These are phyloP conservation scores for Triops cancriformis DNA, from an alignment of 1,140 invertebrate genomes.

Conservation along the genomic window DNA sequence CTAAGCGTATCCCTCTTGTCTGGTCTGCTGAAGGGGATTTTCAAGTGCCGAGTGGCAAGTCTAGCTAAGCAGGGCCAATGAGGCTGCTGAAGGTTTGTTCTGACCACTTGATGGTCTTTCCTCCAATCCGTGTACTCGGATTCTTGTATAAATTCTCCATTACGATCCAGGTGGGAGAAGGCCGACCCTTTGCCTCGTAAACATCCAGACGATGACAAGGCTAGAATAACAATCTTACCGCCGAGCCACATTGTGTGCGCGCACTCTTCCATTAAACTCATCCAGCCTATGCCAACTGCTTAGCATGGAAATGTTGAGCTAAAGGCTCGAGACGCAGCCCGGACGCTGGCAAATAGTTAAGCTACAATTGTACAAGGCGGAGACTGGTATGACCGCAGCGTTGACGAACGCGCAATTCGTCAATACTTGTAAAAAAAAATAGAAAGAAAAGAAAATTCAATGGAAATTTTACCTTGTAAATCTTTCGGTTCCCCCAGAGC, in stretches of 20 bases:
- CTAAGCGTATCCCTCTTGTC: constrained; percentile 15
- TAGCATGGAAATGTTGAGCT: neutral
- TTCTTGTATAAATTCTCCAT: constrained; percentile 11
- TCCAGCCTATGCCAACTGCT: neutral
- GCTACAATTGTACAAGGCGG: no score
- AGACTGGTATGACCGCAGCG: no score
- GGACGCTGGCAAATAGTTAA: no score
- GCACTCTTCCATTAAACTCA: constrained; percentile 5
- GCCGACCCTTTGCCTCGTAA: constrained; percentile 12
- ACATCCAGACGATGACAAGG: constrained; percentile 9
- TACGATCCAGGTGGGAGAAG: constrained; percentile 12
- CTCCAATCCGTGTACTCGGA: constrained; percentile 4
- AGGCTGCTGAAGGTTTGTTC: constrained; percentile 3
- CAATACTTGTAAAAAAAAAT: no score
- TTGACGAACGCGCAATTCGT: no score
- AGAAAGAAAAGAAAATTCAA: no score
- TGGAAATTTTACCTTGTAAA: no score
- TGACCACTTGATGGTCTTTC: constrained; percentile 13
- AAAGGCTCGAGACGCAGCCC: neutral
- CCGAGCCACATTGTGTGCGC: constrained; percentile 11
- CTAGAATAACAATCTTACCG: constrained; percentile 10
- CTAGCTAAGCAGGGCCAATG: neutral
- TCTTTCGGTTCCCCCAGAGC: no score
- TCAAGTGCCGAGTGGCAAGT: constrained; percentile 12
- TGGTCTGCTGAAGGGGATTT: constrained; percentile 19